These are phyloP conservation scores for Ophioderma brevispina DNA, from an alignment of 35 echinoderm and acorn worm genomes.

Conservation along the genomic window DNA sequence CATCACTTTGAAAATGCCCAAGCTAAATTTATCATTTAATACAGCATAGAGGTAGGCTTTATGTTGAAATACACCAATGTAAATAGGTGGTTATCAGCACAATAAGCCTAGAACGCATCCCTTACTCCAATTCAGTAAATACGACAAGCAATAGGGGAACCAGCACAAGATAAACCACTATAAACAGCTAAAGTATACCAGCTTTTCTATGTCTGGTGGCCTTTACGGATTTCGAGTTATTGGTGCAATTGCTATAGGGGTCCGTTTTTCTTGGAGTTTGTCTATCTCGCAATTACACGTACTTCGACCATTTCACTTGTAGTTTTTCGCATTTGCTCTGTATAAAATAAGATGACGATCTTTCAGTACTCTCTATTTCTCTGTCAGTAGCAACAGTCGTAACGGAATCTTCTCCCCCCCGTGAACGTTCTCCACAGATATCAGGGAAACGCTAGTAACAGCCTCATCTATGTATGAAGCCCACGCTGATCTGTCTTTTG, in stretches of 20 bases:
- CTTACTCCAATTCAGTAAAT: slow-evolving; percentile 5
- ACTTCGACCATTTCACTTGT: neutral
- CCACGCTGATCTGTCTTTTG: too few relatives aligned
- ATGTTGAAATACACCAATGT: too few relatives aligned
- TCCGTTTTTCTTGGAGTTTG: neutral
- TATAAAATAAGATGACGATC: neutral
- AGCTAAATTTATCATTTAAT: too few relatives aligned
- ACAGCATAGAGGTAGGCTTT: too few relatives aligned
- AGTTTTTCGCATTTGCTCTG: neutral
- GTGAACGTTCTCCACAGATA: neutral
- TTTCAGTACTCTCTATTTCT: neutral
- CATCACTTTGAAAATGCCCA: too few relatives aligned
- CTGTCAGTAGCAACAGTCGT: too few relatives aligned
- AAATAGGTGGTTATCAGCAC: slow-evolving; percentile 36
- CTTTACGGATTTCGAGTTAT: neutral
- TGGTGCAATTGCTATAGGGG: neutral
- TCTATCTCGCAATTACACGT: neutral
- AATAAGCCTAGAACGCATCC: neutral
- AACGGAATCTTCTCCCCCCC: neutral
- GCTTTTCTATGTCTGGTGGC: slow-evolving; percentile 36
- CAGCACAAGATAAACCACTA: slow-evolving; percentile 66
- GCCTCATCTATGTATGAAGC: neutral
- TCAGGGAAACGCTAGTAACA: too few relatives aligned
- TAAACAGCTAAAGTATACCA: slow-evolving; percentile 4
- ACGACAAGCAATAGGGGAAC: slow-evolving; percentile 41